A percentile compares a stretch with the other conserved stretches of the same genome.
These are phyloP conservation scores for Ennomos erosarius DNA, from an alignment of 2,888 invertebrate species.

Conservation along the genomic window DNA sequence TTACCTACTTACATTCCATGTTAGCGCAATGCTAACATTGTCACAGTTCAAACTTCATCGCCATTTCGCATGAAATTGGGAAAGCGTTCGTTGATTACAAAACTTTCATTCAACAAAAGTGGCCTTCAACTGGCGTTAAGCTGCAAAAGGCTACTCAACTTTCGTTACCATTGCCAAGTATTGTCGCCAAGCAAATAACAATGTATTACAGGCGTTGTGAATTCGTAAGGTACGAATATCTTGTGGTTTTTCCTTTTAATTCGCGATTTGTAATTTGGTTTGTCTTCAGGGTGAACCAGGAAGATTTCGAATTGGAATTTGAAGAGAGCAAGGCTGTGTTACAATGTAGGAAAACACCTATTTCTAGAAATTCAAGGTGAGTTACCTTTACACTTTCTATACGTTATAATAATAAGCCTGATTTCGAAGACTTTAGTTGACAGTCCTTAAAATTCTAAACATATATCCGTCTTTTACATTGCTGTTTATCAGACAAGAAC, in stretches of 20 bases:
- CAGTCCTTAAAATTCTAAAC: no score
- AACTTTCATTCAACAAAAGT: constrained; percentile 22
- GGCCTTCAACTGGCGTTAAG: constrained; percentile 7
- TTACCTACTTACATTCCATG: not conserved
- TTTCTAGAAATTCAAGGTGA: constrained; percentile 77
- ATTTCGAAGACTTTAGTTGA: no score
- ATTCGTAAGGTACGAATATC: not conserved
- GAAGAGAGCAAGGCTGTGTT: constrained; percentile 94
- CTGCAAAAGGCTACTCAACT: constrained; percentile 6
- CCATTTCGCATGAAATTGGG: constrained; percentile 20
- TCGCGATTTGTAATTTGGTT: constrained; percentile 6
- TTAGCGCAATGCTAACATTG: constrained; percentile 12
- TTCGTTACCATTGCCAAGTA: constrained; percentile 6
- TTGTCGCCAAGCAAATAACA: constrained; percentile 22
- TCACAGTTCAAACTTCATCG: constrained; percentile 17
- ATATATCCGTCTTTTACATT: no score
- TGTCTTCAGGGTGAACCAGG: constrained; percentile 87
- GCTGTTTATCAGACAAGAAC: no score
- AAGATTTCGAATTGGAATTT: constrained; percentile 97
- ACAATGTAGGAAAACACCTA: constrained; percentile 89
- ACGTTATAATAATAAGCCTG: constrained; percentile 3
- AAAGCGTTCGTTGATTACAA: constrained; percentile 19
- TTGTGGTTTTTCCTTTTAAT: not conserved
- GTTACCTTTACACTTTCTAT: constrained; percentile 9
- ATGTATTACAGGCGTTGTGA: not conserved